phyloP scores from a whole-genome alignment of 2,888 invertebrate genomes.

The Heliconius hortense region DNA sequence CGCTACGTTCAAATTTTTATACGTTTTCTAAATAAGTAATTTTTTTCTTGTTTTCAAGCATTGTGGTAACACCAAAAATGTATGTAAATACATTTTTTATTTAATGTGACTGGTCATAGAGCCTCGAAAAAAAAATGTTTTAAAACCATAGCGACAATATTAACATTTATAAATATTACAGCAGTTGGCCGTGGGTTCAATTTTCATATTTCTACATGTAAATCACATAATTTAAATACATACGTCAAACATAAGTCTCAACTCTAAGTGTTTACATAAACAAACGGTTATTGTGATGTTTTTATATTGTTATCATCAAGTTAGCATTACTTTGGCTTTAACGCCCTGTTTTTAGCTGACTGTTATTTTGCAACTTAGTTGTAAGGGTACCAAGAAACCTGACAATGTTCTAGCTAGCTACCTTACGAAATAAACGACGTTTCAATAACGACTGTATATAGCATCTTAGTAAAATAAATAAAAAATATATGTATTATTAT shows the following conservation, averaged over 20 bases:
- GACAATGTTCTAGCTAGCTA: background rate
- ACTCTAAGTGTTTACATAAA: background rate
- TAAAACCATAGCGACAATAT: background rate
- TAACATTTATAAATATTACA: slow-evolving; percentile 2
- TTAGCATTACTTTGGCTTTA: background rate
- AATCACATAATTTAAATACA: background rate
- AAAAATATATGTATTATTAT: too few species aligned
- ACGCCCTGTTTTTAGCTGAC: background rate
- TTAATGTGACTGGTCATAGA: background rate
- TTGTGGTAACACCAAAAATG: too few species aligned
- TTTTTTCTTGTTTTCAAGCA: background rate
- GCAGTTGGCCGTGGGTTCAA: slow-evolving; percentile 1
- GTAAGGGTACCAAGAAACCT: background rate
- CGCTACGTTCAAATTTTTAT: too few species aligned
- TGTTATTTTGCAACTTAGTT: background rate
- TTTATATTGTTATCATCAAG: background rate
- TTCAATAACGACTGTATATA: too few species aligned
- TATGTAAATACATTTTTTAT: background rate
- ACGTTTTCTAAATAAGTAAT: too few species aligned
- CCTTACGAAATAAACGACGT: too few species aligned
- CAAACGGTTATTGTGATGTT: background rate
- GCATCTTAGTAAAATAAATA: too few species aligned
- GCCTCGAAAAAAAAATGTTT: background rate
- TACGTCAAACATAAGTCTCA: background rate
- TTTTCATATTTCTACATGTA: slow-evolving; percentile 6